Base-by-base conservation (phyloP, 2,888 invertebrate species). In the Thyatira batis region DNA sequence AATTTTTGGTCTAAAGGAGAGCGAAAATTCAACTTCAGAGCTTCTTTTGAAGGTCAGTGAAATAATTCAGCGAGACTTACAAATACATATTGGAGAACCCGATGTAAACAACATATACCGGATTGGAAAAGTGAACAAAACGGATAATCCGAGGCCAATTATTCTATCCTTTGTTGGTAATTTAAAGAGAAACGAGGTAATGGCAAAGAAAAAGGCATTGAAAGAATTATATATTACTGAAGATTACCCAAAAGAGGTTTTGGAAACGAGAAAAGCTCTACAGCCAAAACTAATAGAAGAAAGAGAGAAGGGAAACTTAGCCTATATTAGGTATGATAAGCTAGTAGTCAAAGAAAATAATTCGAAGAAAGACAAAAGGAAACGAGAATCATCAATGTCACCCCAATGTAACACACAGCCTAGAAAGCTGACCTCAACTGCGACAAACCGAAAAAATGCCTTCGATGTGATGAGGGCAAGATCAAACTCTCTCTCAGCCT, bases 51-150 rank as follows among this genome's bases (percentile, higher is more conserved):
- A 23, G 23, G 23, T 46, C 46, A 46, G 23, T 20, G 46, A 46
- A 46, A 21, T 46, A 21, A 21, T 46, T 11, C 46, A 46, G 23
- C 20, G 23, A 23, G 46, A 46, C 46, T 20, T 21, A 21, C 46
- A 21, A 46, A 46, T 46, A 21, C 21, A 10, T 21, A 46, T 46
- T 46, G 46, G 8, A 4, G 46, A 46, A 46, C 23, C 21, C 23
- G 46, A 46, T 23, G 46, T 46, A 3, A 23, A 46, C 23, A 46
- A 46, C 23, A 20, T 46, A 46, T 46, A 46, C 23, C 46, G 46
- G 20, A 46, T 46, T 21, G 46, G 46, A 20, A 46, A 46, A 46
- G 46, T 23, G 23, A 46, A 46, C 11, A 46, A 21, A 21, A 46
- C 1, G 20, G 46, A 46, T 46, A 46, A 46, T 21, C 46, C 21